phyloP scores from a whole-genome alignment of 1,140 invertebrate species.

The Ceratoteleas bidentatus region DNA sequence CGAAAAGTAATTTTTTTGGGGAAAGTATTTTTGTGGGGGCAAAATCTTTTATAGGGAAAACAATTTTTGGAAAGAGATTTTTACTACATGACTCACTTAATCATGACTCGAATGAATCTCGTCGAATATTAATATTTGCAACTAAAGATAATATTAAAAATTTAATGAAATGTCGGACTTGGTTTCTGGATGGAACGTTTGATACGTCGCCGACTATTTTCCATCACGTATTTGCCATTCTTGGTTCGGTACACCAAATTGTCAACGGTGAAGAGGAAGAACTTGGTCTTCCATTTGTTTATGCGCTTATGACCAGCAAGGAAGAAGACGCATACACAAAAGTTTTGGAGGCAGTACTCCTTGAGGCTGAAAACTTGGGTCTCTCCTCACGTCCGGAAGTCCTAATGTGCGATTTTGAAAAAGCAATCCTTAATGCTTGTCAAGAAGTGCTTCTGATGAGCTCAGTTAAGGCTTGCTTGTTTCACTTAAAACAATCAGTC shows the following conservation, averaged over 20 bases:
- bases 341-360: conserved; percentile 7
- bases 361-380: not conserved
- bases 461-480: too few relatives aligned
- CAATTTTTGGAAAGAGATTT: conserved; percentile 15
- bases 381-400: too few relatives aligned
- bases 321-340: not conserved
- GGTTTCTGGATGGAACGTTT: not conserved
- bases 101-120: not conserved
- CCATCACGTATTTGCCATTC: conserved; percentile 15
- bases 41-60: too few relatives aligned
- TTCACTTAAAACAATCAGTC: not conserved
- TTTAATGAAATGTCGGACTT: conserved; percentile 11
- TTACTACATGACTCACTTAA: conserved; percentile 14
- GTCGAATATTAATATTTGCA: conserved; percentile 9
- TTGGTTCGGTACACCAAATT: conserved; percentile 8
- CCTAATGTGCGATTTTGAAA: too few relatives aligned
- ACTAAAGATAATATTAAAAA: conserved; percentile 9
- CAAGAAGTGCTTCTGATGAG: too few relatives aligned
- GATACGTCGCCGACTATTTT: conserved; percentile 5
- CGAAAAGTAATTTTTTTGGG: too few relatives aligned
- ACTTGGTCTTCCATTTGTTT: conserved; percentile 16
- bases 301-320: conserved; percentile 12
- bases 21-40: too few relatives aligned
- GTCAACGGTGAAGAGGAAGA: conserved; percentile 13
- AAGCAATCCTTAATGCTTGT: too few relatives aligned